Evolutionary conservation across 2,113 vertebrate species (phyloP), one percentile per base, ranked within the genome.

Genomic region (Daubentonia madagascariensis): DNA sequence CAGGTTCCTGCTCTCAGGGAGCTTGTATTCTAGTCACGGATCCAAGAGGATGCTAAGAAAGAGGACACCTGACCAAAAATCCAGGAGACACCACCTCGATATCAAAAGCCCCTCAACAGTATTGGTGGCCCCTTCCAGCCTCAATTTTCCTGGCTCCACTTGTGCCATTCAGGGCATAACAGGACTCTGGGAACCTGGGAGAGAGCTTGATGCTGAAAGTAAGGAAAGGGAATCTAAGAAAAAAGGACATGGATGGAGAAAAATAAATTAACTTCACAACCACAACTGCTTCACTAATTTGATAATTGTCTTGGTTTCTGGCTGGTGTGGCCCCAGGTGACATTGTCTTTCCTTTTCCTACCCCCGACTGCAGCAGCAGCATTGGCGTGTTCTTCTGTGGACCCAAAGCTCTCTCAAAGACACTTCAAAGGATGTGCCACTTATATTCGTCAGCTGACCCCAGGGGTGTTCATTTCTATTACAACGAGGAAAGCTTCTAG

Each of bases 391-490:
- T 99, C 98, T 99, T 98, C 97, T 99, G 99, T 65, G 98, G 99
- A 98, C 98, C 98, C 75, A 98, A 98, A 97, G 84, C 97, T 80
- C 98, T 98, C 96, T 98, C 98, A 85, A 99, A 98, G 97, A 98
- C 96, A 85, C 99, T 99, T 88, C 99, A 98, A 91, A 98, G 96
- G 97, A 99, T 98, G 97, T 99, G 98, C 97, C 98, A 92, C 95
- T 96, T 97, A 35, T 98, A 99, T 96, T 99, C 99, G 5, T 99
- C 99, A 20, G 96, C 95, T 84, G 99, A 99, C 94, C 99, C 99
- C 95, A 98, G 97, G 97, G 99, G 99, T 43, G 99, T 99, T 97
- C 99, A 99, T 96, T 99, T 99, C 98, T 98, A 99, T 97, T 99
- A 99, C 73, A 98, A 99, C 94, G 98, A 98, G 97, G 99, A 99